A percentile compares a stretch with the other conserved stretches of the same genome.
These are phyloP conservation scores for Crotalus horridus DNA, from an alignment of 2,113 vertebrate genomes.

Conservation along the genomic window DNA sequence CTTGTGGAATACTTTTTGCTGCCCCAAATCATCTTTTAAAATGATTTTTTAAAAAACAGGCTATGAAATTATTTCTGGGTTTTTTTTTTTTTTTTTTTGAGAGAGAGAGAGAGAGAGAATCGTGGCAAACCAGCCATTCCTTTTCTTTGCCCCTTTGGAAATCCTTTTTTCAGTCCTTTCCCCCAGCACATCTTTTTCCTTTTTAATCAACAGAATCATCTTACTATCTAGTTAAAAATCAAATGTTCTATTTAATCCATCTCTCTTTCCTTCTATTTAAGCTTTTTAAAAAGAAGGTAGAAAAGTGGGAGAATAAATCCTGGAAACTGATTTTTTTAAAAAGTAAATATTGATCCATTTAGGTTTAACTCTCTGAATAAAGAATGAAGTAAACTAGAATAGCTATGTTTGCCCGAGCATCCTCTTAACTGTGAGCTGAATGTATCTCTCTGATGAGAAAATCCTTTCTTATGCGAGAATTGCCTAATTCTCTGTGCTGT, in stretches of 20 bases:
- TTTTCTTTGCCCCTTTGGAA: not conserved
- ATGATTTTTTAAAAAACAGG: not conserved
- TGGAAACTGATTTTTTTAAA: constrained; percentile 22
- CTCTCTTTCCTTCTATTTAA: not conserved
- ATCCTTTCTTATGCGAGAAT: constrained; percentile 65
- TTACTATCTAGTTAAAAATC: not conserved
- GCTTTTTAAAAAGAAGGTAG: not conserved
- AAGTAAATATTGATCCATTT: constrained; percentile 28
- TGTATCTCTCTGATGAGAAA: constrained; percentile 43
- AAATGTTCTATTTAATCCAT: not conserved
- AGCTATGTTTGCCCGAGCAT: not conserved
- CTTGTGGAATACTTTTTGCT: not conserved
- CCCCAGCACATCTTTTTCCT: not conserved
- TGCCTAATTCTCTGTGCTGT: constrained; percentile 62
- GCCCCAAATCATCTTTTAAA: not conserved
- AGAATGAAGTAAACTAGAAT: not conserved
- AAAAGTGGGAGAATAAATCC: not conserved
- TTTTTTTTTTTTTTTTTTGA: too few relatives aligned
- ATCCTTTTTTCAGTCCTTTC: not conserved
- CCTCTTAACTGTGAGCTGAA: constrained; percentile 30
- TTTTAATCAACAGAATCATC: not conserved
- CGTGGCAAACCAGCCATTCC: not conserved
- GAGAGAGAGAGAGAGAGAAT: not conserved
- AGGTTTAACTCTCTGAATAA: constrained; percentile 24
- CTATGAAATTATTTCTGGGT: not conserved